Percentiles rank a stretch among this genome's conserved stretches.
These are phyloP conservation scores for Drosophila seclusa DNA, from an alignment of 2,888 invertebrate genomes.

Conservation along the genomic window DNA sequence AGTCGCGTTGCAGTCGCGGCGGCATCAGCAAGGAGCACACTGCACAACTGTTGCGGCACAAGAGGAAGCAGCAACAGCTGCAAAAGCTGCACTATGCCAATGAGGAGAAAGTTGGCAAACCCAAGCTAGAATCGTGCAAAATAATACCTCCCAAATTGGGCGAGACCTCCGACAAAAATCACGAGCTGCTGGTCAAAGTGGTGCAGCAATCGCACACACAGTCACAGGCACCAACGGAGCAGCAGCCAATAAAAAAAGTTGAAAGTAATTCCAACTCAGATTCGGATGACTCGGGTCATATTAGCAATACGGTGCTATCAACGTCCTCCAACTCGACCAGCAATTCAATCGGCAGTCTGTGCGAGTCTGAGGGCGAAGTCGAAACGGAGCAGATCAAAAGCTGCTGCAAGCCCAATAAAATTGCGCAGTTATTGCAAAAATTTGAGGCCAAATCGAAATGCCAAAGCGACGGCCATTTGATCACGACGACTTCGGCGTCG, in stretches of 20 bases:
- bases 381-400: slow-evolving; percentile 9
- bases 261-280: slow-evolving; percentile 83
- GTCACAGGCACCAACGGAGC: not conserved
- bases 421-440: slow-evolving; percentile 80
- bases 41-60: slow-evolving; percentile 37
- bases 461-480: slow-evolving; percentile 14
- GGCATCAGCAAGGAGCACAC: slow-evolving; percentile 60
- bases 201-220: slow-evolving; percentile 59
- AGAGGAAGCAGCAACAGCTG: slow-evolving; percentile 56
- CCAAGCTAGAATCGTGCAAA: slow-evolving; percentile 82
- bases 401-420: slow-evolving; percentile 73
- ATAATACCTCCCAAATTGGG: slow-evolving; percentile 83
- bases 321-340: slow-evolving; percentile 55
- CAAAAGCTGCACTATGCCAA: slow-evolving; percentile 81
- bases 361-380: slow-evolving; percentile 67
- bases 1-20: slow-evolving; percentile 41
- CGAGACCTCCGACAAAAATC: slow-evolving; percentile 82
- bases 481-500: slow-evolving; percentile 30
- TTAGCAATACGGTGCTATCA: slow-evolving; percentile 86
- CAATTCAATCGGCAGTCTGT: slow-evolving; percentile 67
- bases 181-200: slow-evolving; percentile 82
- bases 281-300: slow-evolving; percentile 93
- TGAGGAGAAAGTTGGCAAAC: slow-evolving; percentile 80
- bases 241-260: slow-evolving; percentile 21
- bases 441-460: slow-evolving; percentile 75